These are phyloP conservation scores for Tenodera sinensis DNA, from an alignment of 2,888 invertebrate species.

Conservation along the genomic window DNA sequence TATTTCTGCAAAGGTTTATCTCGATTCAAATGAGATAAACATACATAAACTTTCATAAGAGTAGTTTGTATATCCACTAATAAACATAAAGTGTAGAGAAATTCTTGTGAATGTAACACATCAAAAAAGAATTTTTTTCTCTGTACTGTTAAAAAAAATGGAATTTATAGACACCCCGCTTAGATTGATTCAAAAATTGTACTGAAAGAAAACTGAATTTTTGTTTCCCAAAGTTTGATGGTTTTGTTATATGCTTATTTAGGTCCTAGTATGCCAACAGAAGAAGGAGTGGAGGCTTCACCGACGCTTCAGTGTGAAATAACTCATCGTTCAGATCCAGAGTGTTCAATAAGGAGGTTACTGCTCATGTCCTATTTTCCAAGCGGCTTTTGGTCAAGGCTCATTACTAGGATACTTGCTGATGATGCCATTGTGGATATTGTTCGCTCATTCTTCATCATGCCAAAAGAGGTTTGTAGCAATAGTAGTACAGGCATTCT, in stretches of 20 bases:
- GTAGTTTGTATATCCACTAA: too few relatives aligned
- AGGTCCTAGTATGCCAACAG: slow-evolving; percentile 22
- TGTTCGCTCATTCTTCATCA: slow-evolving; percentile 66
- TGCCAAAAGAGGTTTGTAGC: slow-evolving; percentile 61
- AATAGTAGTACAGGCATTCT: not conserved
- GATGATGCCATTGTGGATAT: slow-evolving; percentile 81
- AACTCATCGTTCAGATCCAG: slow-evolving; percentile 51
- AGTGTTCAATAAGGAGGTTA: slow-evolving; percentile 65
- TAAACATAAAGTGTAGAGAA: too few relatives aligned
- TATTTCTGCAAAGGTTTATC: too few relatives aligned
- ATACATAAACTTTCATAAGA: too few relatives aligned
- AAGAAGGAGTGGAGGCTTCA: slow-evolving; percentile 14
- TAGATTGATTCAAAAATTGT: too few relatives aligned
- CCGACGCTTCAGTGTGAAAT: slow-evolving; percentile 41
- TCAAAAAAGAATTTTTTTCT: too few relatives aligned
- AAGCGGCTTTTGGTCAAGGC: slow-evolving; percentile 94
- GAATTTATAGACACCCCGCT: too few relatives aligned
- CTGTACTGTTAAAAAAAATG: too few relatives aligned
- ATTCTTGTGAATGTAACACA: too few relatives aligned
- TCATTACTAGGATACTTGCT: slow-evolving; percentile 87
- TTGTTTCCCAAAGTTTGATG: too few relatives aligned
- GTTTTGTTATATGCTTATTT: not conserved
- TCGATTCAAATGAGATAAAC: too few relatives aligned
- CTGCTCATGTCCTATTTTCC: slow-evolving; percentile 96
- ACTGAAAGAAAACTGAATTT: too few relatives aligned